These are phyloP conservation scores for Drosophila falleni DNA, from an alignment of 2,888 invertebrate genomes.

Conservation along the genomic window DNA sequence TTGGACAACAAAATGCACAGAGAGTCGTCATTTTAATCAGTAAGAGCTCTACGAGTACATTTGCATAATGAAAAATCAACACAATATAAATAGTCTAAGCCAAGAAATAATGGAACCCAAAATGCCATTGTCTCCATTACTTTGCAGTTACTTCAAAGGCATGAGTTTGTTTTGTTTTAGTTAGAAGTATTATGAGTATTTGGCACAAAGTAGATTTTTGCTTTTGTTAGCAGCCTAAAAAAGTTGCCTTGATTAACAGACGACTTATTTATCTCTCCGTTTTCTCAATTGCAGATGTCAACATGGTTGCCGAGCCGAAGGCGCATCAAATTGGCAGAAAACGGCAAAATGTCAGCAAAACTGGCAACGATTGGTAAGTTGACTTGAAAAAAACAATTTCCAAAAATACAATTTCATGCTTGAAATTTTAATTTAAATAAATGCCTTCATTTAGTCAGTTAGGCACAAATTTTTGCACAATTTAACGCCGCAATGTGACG, in stretches of 20 bases:
- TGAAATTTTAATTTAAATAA: conserved; percentile 72
- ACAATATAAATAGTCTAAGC: conserved; percentile 23
- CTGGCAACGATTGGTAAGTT: conserved; percentile 88
- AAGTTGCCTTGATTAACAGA: conserved; percentile 23
- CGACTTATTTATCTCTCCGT: conserved; percentile 20
- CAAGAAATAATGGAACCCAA: conserved; percentile 30
- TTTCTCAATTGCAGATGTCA: conserved; percentile 87
- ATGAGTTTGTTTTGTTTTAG: conserved; percentile 15
- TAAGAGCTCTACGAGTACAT: conserved; percentile 50
- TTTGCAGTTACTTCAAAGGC: conserved; percentile 58
- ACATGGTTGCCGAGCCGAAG: conserved; percentile 90
- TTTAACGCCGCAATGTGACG: conserved; percentile 70
- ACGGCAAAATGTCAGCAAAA: conserved; percentile 88
- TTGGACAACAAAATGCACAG: conserved; percentile 29
- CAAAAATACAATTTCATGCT: conserved; percentile 55
- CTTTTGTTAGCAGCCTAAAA: conserved; percentile 5
- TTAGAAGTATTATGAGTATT: conserved; percentile 15
- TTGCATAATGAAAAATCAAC: conserved; percentile 68
- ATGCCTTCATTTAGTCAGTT: conserved; percentile 28
- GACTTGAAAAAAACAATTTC: conserved; percentile 15
- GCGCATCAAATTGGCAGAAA: conserved; percentile 88
- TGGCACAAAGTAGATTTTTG: conserved; percentile 30
- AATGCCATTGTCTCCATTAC: conserved; percentile 41
- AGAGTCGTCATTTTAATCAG: conserved; percentile 63
- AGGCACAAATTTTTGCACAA: conserved; percentile 51